These are phyloP conservation scores for Bombus terrestris DNA, from an alignment of 1,140 invertebrate genomes.

Conservation along the genomic window DNA sequence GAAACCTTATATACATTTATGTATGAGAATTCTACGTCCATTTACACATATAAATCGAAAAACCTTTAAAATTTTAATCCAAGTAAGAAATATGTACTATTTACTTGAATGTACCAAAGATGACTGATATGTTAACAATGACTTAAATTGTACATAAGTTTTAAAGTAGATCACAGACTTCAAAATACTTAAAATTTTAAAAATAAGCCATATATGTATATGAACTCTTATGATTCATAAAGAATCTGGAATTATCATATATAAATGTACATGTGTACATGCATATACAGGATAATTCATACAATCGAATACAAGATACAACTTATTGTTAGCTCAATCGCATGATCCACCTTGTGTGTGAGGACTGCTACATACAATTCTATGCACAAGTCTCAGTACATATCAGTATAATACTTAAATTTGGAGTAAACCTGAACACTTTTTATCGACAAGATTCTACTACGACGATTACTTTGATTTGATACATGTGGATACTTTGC, in stretches of 20 bases:
- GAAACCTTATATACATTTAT: conserved; percentile 27
- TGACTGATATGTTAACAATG: background rate
- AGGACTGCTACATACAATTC: conserved; percentile 33
- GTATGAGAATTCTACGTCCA: conserved; percentile 14
- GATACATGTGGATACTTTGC: conserved; percentile 51
- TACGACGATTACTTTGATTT: conserved; percentile 65
- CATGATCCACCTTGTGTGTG: background rate
- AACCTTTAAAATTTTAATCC: background rate
- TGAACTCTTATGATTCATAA: background rate
- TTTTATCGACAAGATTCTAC: conserved; percentile 47
- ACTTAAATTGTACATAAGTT: background rate
- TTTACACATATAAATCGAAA: background rate
- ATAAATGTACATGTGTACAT: conserved; percentile 34
- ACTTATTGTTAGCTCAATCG: background rate
- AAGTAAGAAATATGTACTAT: background rate
- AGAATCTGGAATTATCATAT: conserved; percentile 2
- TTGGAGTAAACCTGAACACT: conserved; percentile 39
- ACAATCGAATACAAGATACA: background rate
- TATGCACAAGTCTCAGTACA: conserved; percentile 49
- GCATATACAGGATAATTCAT: background rate
- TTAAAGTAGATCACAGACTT: conserved; percentile 33
- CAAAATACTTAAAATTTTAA: conserved; percentile 20
- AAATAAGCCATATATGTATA: background rate
- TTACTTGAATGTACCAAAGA: background rate
- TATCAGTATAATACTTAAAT: conserved; percentile 46